phyloP scores from a whole-genome alignment of 2,113 vertebrate species.

The Neotoma lepida region DNA sequence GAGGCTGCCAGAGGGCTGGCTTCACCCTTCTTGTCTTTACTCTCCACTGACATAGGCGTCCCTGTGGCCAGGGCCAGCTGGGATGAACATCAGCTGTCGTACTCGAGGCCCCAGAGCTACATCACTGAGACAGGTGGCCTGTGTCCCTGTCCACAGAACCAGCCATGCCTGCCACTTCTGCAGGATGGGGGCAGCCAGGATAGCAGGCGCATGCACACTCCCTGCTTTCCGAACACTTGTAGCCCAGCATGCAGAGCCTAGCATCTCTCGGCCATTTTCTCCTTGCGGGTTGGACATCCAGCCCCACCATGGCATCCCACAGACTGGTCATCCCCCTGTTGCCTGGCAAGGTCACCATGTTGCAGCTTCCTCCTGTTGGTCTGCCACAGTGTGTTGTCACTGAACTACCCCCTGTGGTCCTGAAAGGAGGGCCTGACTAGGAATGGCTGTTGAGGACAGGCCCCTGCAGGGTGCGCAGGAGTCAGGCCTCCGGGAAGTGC shows the following conservation, averaged over 20 bases:
- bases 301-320: not conserved
- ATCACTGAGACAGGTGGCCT: not conserved
- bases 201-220: not conserved
- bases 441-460: not conserved
- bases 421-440: not conserved
- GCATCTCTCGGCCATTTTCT: not conserved
- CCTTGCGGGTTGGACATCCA: not conserved
- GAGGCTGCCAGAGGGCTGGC: fast-evolving
- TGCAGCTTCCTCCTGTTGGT: not conserved
- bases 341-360: not conserved
- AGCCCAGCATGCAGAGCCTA: not conserved
- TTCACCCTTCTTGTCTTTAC: fast-evolving
- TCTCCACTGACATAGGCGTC: not conserved
- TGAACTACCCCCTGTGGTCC: not conserved
- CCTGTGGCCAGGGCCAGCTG: not conserved
- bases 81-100: not conserved
- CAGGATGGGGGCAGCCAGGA: not conserved
- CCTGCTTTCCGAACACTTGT: not conserved
- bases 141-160: not conserved
- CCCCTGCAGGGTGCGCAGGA: not conserved
- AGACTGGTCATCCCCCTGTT: not conserved
- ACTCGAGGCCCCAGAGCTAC: not conserved
- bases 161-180: not conserved
- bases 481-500: not conserved
- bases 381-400: not conserved